Base-by-base conservation (phyloP, 2,113 vertebrate genomes). In the Regulus satrapa region DNA sequence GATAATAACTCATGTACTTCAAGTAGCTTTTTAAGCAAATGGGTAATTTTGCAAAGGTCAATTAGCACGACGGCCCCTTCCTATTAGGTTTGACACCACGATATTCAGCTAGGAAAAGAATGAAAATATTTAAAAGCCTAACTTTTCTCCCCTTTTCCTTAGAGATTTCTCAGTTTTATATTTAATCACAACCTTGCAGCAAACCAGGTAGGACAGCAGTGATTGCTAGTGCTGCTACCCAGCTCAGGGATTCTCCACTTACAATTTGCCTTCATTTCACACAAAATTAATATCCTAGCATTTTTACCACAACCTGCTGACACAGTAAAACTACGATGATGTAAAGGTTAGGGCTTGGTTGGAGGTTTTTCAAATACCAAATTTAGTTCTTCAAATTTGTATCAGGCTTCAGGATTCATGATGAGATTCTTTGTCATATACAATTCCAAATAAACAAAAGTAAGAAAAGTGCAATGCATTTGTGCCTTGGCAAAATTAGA, bases 1-100 rank as follows among this genome's bases (percentile, higher is more conserved):
- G 49, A 61, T 73, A 73, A 84, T 59, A 92, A 88, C 52, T 21
- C 34, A 72, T 76, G 54, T 79, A 43, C 38, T 89, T 92, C 62
- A 79, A 91, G 67, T 15, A 82, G 51, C 41, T 88, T 89, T 85
- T 88, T 67, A 85, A 93, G 41, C n/a, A 93, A 95, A 95, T n/a
- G 29, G 16, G 14, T 63, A 51, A 66, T 66, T 95, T 91, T 92
- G 26, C 71, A 85, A 54, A 95, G 81, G 71, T 93, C 95, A 85
- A n/a, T 74, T 89, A 76, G 46, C 28, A 40, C 36, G 34, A 73
- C 0, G 0, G 40, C 36, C 84, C 46, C 51, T 67, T 85, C 61
- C 15, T 80, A n/a, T 85, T 88, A 18, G 63, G 38, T 59, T 52
- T 78, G 48, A 63, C 58, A 64, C 41, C 32, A 19, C 0, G 0